Evolutionary conservation across 1,140 invertebrate genomes (phyloP).

Genomic region (Lordiphosa mommai): DNA sequence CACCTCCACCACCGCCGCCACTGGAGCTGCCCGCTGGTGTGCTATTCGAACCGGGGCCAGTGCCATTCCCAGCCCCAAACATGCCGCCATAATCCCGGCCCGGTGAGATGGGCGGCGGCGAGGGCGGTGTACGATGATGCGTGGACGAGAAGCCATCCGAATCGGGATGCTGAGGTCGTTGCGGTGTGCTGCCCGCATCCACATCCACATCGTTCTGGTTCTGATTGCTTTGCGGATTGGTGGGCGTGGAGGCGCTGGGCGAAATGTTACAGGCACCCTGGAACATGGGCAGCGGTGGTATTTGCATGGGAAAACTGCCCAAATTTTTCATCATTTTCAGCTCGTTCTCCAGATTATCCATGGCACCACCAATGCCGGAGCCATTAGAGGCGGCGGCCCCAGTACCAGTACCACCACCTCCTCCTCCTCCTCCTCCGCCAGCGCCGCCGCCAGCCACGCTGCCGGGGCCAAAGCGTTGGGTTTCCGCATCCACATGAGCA

Average conservation of each 20-base stretch:
- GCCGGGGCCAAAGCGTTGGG: conserved; percentile 57
- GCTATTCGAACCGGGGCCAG: conserved; percentile 54
- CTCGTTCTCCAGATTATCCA: conserved; percentile 77
- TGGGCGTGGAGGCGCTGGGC: conserved; percentile 68
- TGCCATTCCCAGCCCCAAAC: conserved; percentile 43
- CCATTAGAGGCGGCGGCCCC: conserved; percentile 27
- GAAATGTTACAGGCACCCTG: conserved; percentile 74
- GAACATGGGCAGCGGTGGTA: conserved; percentile 77
- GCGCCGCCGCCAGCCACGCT: conserved; percentile 25
- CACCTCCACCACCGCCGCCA: conserved; percentile 50
- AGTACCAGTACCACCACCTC: conserved; percentile 34
- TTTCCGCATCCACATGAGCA: conserved; percentile 63
- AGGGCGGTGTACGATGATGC: conserved; percentile 74
- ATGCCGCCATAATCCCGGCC: conserved; percentile 75
- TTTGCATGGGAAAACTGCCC: conserved; percentile 78
- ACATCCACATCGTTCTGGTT: conserved; percentile 79
- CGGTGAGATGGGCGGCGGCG: conserved; percentile 75
- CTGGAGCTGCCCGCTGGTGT: conserved; percentile 69
- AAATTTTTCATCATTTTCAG: conserved; percentile 79
- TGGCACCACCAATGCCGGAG: conserved; percentile 38
- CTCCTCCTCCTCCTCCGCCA: conserved; percentile 18
- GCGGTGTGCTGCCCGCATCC: conserved; percentile 71
- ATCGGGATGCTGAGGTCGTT: conserved; percentile 63
- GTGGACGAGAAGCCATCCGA: conserved; percentile 69
- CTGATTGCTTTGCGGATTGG: conserved; percentile 74